phyloP scores from a whole-genome alignment of 2,797 vertebrate genomes.

The Ataeniobius toweri region DNA sequence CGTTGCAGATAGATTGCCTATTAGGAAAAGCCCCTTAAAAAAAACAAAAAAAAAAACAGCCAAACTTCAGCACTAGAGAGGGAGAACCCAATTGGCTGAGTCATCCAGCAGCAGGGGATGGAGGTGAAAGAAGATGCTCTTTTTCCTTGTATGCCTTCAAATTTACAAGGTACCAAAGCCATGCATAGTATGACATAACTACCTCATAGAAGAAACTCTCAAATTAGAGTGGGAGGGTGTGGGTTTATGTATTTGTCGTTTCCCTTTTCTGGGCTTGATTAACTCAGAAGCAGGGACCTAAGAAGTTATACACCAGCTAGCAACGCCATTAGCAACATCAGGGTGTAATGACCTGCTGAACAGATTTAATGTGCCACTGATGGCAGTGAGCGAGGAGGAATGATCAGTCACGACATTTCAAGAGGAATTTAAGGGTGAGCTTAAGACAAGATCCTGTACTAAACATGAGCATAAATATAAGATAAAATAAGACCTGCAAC shows the following conservation, averaged over 20 bases:
- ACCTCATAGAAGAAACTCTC: slow-evolving; percentile 13
- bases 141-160: slow-evolving; percentile 29
- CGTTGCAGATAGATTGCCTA: slow-evolving; percentile 51
- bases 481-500: background rate
- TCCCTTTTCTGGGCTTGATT: slow-evolving; percentile 45
- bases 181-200: slow-evolving; percentile 55
- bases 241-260: slow-evolving; percentile 39
- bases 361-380: slow-evolving; percentile 57
- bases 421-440: slow-evolving; percentile 47
- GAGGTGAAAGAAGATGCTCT: slow-evolving; percentile 30
- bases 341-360: slow-evolving; percentile 60
- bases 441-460: slow-evolving; percentile 37
- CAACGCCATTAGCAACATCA: slow-evolving; percentile 62
- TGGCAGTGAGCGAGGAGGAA: slow-evolving; percentile 42
- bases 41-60: slow-evolving; percentile 10
- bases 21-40: slow-evolving; percentile 63
- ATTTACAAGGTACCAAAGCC: slow-evolving; percentile 48
- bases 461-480: slow-evolving; percentile 19
- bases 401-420: slow-evolving; percentile 51
- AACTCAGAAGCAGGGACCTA: slow-evolving; percentile 39
- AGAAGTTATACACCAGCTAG: slow-evolving; percentile 59
- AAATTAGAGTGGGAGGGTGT: slow-evolving; percentile 26
- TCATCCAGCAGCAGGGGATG: slow-evolving; percentile 62
- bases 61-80: slow-evolving; percentile 52
- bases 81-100: slow-evolving; percentile 67